phyloP scores from a whole-genome alignment of 2,113 vertebrate species.

The Solea solea region DNA sequence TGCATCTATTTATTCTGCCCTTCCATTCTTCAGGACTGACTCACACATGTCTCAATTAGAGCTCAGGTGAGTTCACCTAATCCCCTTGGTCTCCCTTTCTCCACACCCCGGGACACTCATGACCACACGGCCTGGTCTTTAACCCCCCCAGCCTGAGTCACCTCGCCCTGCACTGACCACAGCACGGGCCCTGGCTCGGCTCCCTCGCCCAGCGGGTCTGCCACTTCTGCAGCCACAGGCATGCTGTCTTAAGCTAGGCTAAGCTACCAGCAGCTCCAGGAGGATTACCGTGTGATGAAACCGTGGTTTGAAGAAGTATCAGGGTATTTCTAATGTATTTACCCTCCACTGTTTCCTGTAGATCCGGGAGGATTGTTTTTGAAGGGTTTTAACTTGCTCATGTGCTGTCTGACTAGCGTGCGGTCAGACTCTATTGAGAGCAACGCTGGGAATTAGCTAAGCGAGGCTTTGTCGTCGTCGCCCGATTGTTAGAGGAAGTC shows the following conservation, averaged over 20 bases:
- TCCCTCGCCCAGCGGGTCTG: background rate
- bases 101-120: constrained; percentile 62
- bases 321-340: constrained; percentile 21
- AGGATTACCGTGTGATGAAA: constrained; percentile 65
- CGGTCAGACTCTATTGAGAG: constrained; percentile 20
- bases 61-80: constrained; percentile 31
- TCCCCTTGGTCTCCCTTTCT: constrained; percentile 52
- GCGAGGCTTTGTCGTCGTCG: constrained; percentile 11
- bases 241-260: constrained; percentile 28
- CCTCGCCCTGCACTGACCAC: constrained; percentile 37
- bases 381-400: constrained; percentile 40
- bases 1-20: constrained; percentile 14
- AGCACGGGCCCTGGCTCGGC: constrained; percentile 13
- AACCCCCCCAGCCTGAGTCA: constrained; percentile 55
- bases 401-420: constrained; percentile 17
- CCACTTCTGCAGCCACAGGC: background rate
- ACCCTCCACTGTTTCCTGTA: constrained; percentile 11
- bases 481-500: constrained; percentile 1
- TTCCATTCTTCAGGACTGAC: constrained; percentile 40
- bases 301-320: constrained; percentile 46
- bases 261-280: constrained; percentile 12
- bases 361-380: constrained; percentile 28
- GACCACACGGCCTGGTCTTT: constrained; percentile 15
- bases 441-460: constrained; percentile 10
- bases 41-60: constrained; percentile 50